A percentile compares a stretch with the other conserved stretches of the same genome.
Evolutionary conservation across 2,113 vertebrate genomes (phyloP).

Genomic region (Clarias gariepinus): DNA sequence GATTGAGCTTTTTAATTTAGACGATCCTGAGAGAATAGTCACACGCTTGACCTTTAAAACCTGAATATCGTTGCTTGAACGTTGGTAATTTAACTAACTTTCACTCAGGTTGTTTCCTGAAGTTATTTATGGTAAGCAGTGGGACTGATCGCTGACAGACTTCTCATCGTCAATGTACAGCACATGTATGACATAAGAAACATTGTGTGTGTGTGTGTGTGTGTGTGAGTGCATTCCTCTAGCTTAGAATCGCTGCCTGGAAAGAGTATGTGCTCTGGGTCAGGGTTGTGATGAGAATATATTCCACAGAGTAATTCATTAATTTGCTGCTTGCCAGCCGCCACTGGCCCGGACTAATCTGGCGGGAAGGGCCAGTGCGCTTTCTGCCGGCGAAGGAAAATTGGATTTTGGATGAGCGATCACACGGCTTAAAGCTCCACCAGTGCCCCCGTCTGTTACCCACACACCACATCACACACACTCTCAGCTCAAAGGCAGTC

Average conservation of each 20-base stretch:
- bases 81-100: conserved; percentile 6
- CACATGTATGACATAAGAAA: neutral
- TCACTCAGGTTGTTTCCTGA: neutral
- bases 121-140: neutral
- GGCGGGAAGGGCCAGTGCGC: conserved; percentile 45
- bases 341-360: conserved; percentile 53
- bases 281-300: conserved; percentile 49
- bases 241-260: conserved; percentile 1
- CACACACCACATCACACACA: conserved; percentile 45
- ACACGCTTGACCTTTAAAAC: conserved; percentile 18
- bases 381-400: conserved; percentile 50
- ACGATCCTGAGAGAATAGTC: conserved; percentile 23
- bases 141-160: neutral
- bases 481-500: conserved; percentile 17
- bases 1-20: conserved; percentile 1
- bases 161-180: conserved; percentile 3
- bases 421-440: conserved; percentile 51
- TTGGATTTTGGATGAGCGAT: conserved; percentile 57
- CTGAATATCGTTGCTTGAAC: conserved; percentile 9
- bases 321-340: conserved; percentile 55
- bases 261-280: conserved; percentile 31
- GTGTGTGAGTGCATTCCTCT: conserved; percentile 20
- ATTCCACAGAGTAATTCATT: conserved; percentile 59
- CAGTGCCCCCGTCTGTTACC: conserved; percentile 48
- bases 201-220: neutral